Base-by-base conservation (phyloP, 2,888 invertebrate species). In the Lissocephala sabroskyi region DNA sequence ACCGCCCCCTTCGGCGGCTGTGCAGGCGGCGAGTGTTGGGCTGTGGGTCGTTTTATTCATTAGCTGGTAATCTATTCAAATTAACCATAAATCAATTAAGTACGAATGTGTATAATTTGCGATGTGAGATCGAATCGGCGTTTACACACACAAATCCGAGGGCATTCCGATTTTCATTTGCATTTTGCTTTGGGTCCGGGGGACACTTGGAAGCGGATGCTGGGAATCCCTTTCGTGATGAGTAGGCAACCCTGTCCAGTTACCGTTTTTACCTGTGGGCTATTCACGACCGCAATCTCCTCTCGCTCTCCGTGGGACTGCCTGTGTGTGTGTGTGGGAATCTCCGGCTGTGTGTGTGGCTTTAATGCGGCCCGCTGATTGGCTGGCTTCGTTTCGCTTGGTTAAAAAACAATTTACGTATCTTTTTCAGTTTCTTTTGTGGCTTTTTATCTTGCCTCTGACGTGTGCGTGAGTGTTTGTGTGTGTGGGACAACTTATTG, bases 21-120 rank as follows among this genome's bases (percentile, higher is more conserved):
- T 7, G 7, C 23, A 37, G 11, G 33, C 14, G 28, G 52, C 26
- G 41, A 57, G 70, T 52, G 43, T 32, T 55, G 52, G 58, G 55
- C 56, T 59, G 41, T 28, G 26, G 59, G 59, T 56, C 55, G 9
- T 10, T 46, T 51, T 39, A 56, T 56, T 64, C 59, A 64, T 73
- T 62, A 68, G 58, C 56, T 54, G 52, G 45, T 59, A 64, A 70
- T 70, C 56, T 68, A 66, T 64, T 64, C 66, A 66, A 70, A 62
- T 70, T 66, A 66, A 62, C 62, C 55, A 53, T 56, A 64, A 70
- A 64, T 74, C 74, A 70, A 64, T 70, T 62, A 70, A 54, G 41
- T 42, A 41, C n/a, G n/a, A n/a, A n/a, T n/a, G n/a, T n/a, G n/a
- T n/a, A n/a, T n/a, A n/a, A n/a, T n/a, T n/a, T n/a, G n/a, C n/a